Evolutionary conservation across 2,113 vertebrate genomes (phyloP).

Genomic region (Plestiodon gilberti): DNA sequence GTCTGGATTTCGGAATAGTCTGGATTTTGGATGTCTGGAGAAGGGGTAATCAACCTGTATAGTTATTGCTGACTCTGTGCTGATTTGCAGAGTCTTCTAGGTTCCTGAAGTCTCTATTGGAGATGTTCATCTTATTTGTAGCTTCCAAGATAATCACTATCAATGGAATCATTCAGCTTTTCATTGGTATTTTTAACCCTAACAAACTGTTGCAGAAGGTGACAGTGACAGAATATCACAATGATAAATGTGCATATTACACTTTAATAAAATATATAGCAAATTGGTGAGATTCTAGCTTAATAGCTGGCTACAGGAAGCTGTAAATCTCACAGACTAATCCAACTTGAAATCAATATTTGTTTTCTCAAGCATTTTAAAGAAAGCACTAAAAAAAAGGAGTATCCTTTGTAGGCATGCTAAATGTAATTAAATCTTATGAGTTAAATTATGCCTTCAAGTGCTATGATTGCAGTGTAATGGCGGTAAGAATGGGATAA

Average conservation of each 20-base stretch:
- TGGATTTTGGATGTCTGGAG: no score
- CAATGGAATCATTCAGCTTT: neutral
- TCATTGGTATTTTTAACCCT: conserved; percentile 1
- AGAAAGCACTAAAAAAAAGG: neutral
- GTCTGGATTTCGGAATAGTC: no score
- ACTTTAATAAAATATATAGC: neutral
- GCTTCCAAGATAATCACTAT: neutral
- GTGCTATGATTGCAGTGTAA: neutral
- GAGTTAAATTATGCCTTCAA: conserved; percentile 1
- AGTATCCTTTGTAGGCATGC: neutral
- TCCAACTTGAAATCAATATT: conserved; percentile 39
- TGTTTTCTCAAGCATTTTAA: conserved; percentile 32
- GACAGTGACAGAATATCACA: conserved; percentile 10
- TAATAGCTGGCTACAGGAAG: conserved; percentile 12
- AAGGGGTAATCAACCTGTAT: no score
- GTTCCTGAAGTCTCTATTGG: neutral
- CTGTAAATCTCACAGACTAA: neutral
- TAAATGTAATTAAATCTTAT: conserved; percentile 23
- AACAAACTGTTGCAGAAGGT: neutral
- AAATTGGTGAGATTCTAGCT: neutral
- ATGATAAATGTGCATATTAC: conserved; percentile 6
- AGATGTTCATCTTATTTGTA: neutral
- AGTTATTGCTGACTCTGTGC: no score
- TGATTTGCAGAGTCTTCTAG: neutral
- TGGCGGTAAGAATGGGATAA: neutral